phyloP scores from a whole-genome alignment of 2,797 vertebrate species.

The Mormyrops boulengeri region DNA sequence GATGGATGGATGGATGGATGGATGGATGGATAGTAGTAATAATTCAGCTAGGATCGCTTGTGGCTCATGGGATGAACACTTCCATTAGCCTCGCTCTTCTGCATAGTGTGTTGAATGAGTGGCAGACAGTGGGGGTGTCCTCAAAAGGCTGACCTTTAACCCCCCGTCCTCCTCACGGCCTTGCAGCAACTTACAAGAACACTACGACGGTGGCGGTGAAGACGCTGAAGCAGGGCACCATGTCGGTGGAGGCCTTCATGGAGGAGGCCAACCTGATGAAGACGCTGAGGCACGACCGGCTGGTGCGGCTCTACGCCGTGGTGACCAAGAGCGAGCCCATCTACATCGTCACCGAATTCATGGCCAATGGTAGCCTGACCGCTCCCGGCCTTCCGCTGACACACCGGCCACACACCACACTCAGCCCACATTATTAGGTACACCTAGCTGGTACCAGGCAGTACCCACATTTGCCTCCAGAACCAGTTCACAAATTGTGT shows the following conservation, averaged over 20 bases:
- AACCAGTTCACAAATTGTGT: background rate
- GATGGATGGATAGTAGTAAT: background rate
- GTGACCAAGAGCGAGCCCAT: slow-evolving; percentile 87
- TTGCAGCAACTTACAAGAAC: slow-evolving; percentile 71
- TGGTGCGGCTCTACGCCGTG: slow-evolving; percentile 90
- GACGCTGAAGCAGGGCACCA: slow-evolving; percentile 89
- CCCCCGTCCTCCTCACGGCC: background rate
- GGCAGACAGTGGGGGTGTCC: background rate
- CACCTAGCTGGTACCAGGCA: background rate
- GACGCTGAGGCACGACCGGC: slow-evolving; percentile 82
- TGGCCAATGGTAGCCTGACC: slow-evolving; percentile 77
- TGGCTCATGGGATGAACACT: background rate
- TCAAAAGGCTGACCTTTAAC: background rate
- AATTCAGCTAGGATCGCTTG: background rate
- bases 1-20: background rate
- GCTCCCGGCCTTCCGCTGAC: background rate
- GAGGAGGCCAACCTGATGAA: slow-evolving; percentile 98
- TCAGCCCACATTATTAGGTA: background rate
- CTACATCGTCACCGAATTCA: slow-evolving; percentile 93
- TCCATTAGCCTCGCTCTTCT: background rate
- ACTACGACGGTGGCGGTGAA: slow-evolving; percentile 89
- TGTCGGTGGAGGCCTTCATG: slow-evolving; percentile 89
- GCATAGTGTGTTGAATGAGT: background rate
- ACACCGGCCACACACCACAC: background rate
- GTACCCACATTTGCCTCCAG: background rate